A percentile compares a stretch with the other conserved stretches of the same genome.
These are phyloP conservation scores for Pocillopora meandrina DNA, from an alignment of 92 coral and sea anemone species.

Conservation along the genomic window DNA sequence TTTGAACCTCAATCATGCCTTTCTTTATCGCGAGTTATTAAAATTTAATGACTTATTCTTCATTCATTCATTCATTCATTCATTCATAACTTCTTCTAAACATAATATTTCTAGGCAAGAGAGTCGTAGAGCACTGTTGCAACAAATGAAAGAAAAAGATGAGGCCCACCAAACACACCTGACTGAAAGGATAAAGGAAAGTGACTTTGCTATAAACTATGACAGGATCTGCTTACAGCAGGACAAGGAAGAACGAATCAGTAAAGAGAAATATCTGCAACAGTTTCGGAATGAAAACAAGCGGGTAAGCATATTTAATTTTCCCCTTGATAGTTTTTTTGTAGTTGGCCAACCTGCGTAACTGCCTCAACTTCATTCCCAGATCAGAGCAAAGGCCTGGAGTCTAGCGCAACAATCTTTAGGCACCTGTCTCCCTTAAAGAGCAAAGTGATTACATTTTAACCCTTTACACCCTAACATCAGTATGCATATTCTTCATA, in stretches of 20 bases:
- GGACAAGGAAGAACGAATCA: constrained; percentile 66
- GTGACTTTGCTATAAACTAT: constrained; percentile 78
- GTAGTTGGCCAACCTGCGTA: too few relatives aligned
- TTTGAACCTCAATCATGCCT: too few relatives aligned
- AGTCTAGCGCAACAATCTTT: not conserved
- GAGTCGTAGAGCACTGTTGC: constrained; percentile 64
- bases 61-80: too few relatives aligned
- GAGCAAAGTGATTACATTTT: too few relatives aligned
- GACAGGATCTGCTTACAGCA: constrained; percentile 76
- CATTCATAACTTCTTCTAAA: too few relatives aligned
- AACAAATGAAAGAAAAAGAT: constrained; percentile 75
- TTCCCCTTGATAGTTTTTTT: not conserved
- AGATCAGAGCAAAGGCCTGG: not conserved
- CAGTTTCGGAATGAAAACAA: constrained; percentile 86
- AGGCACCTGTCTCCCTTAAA: too few relatives aligned
- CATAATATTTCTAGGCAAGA: constrained; percentile 17
- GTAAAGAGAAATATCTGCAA: constrained; percentile 66
- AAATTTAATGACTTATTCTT: too few relatives aligned
- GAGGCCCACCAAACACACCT: constrained; percentile 22
- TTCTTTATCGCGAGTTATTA: too few relatives aligned
- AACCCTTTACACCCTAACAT: too few relatives aligned
- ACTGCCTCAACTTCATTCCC: too few relatives aligned
- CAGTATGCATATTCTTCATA: too few relatives aligned
- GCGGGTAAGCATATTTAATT: constrained; percentile 40
- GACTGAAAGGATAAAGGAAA: constrained; percentile 60